Base-by-base conservation (phyloP, 1,140 invertebrate genomes). In the Geopemphigus sp. region DNA sequence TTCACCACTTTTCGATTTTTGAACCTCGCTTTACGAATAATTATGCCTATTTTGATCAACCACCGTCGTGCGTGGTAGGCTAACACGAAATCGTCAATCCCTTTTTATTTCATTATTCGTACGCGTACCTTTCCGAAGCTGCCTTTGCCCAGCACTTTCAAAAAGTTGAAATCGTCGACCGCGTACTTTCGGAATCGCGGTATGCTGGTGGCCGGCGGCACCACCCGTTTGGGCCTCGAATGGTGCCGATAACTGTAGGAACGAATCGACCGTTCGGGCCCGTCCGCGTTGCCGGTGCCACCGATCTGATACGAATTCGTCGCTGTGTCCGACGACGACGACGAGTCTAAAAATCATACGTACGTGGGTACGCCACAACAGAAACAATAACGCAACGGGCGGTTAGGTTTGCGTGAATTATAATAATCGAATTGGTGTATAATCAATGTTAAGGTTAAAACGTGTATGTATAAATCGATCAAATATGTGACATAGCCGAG, bases 91-190 rank as follows among this genome's bases (percentile, higher is more conserved):
- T 39, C 32, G 32, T 39, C 8, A 8, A 4, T 39, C 32, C 3
- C n/a, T n/a, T n/a, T n/a, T n/a, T 11, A 11, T 50, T 12, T 50
- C 8, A 5, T 8, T 11, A 45, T 19, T 39, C 59, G 29, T 11
- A 50, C 5, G 80, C 59, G 80, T 86, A 95, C 94, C 89, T 98
- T 98, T 84, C 96, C 96, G 85, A 98, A 98, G 84, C 95, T 97
- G 81, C 96, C 96, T 88, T 97, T 98, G 54, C 96, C 96, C 5
- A 98, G 87, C 22, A 98, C 94, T 87, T 96, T 97, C 66, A 98
- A 89, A 86, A 98, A 96, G 84, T 93, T 91, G 87, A 98, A 98
- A 85, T 98, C 95, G 83, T 94, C 92, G 66, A 96, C 90, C 19
- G 89, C 89, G 84, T 96, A 97, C 85, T 95, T 95, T 83, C 93